A percentile compares a stretch with the other conserved stretches of the same genome.
Conservation (phyloP, 1,140 invertebrate species). For the Drosophila prosaltans region DNA sequence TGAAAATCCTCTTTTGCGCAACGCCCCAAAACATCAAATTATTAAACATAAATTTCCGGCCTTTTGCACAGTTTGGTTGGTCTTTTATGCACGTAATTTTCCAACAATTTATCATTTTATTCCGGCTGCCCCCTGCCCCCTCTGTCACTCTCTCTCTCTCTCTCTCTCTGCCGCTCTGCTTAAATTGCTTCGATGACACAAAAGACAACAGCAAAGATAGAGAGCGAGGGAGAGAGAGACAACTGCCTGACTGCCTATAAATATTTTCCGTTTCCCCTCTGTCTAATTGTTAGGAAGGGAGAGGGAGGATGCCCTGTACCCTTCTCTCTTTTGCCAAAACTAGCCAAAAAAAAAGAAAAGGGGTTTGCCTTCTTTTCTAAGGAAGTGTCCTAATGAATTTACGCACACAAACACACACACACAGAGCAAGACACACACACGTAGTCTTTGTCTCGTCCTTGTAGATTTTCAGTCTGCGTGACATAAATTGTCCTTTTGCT, state of each 20-base stretch:
- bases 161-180: neutral
- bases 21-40: constrained; percentile 64
- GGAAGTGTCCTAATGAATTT: constrained; percentile 73
- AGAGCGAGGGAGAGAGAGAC: constrained; percentile 35
- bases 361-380: constrained; percentile 34
- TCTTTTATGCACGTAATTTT: constrained; percentile 76
- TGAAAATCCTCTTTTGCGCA: constrained; percentile 46
- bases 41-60: constrained; percentile 78
- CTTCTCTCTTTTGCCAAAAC: constrained; percentile 25
- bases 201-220: constrained; percentile 39
- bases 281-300: constrained; percentile 70
- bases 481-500: constrained; percentile 68
- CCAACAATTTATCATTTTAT: constrained; percentile 73
- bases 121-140: too few species aligned
- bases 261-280: constrained; percentile 54
- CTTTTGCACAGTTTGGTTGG: constrained; percentile 23
- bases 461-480: constrained; percentile 48
- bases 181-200: constrained; percentile 73
- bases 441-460: constrained; percentile 17
- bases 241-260: constrained; percentile 61
- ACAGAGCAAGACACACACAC: neutral
- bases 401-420: constrained; percentile 52
- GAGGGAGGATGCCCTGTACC: too few species aligned
- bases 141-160: constrained; percentile 13
- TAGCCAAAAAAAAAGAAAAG: neutral